Conservation (phyloP, 2,888 invertebrate species). For the Pyrocoelia pectoralis region DNA sequence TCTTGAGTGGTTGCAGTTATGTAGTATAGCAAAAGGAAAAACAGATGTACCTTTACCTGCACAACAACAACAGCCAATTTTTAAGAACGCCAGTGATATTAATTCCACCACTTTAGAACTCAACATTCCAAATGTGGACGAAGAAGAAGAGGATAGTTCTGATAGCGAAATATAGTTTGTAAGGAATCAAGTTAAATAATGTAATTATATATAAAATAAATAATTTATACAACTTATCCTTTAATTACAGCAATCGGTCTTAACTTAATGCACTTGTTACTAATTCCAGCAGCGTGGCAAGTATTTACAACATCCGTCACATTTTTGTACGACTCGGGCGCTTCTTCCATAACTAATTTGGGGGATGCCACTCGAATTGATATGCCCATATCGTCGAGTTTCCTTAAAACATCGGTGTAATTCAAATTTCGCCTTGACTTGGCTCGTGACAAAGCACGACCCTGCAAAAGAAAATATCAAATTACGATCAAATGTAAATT, state of each 20-base stretch:
- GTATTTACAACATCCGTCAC: slow-evolving; percentile 99
- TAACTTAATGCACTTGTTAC: slow-evolving; percentile 95
- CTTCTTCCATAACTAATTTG: slow-evolving; percentile 99
- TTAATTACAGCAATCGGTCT: slow-evolving; percentile 99
- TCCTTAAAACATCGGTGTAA: slow-evolving; percentile 88
- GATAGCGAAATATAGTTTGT: not conserved
- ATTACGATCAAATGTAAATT: too few species aligned
- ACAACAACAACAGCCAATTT: not conserved
- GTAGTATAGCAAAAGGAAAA: not conserved
- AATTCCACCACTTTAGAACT: not conserved
- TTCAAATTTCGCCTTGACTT: slow-evolving; percentile 96
- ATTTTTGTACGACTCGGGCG: slow-evolving; percentile 99
- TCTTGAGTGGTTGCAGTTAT: not conserved
- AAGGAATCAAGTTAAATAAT: not conserved
- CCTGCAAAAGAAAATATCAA: slow-evolving; percentile 66
- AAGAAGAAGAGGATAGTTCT: not conserved
- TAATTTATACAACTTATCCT: slow-evolving; percentile 63
- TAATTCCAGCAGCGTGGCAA: slow-evolving; percentile 96
- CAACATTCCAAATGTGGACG: not conserved
- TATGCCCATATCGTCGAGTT: slow-evolving; percentile 85
- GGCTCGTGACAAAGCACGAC: slow-evolving; percentile 94
- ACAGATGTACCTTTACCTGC: not conserved
- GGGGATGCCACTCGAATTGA: slow-evolving; percentile 98
- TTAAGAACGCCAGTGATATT: not conserved
- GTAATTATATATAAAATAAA: not conserved